Evolutionary conservation across 2,113 vertebrate genomes (phyloP).

Genomic region (Chaenogobius annularis): DNA sequence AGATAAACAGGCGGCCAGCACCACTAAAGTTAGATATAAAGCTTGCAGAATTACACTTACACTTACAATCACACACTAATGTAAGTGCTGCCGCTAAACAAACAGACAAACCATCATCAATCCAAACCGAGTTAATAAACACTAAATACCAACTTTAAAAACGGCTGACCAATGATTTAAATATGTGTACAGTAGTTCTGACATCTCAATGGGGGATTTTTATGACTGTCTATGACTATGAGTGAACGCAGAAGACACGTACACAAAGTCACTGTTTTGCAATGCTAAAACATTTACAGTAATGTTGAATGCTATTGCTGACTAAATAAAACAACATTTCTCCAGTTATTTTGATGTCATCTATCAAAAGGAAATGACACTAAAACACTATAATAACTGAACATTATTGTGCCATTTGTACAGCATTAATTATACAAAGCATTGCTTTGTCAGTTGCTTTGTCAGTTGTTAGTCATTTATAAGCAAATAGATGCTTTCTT

Average conservation of each 20-base stretch:
- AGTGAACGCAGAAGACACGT: too few relatives aligned
- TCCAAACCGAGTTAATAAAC: background rate
- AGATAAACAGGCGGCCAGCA: too few relatives aligned
- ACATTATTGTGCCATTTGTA: background rate
- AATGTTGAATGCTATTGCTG: background rate
- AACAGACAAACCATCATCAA: background rate
- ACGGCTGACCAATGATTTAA: too few relatives aligned
- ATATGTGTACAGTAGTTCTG: too few relatives aligned
- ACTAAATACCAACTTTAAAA: background rate
- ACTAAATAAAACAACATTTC: background rate
- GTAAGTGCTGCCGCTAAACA: too few relatives aligned
- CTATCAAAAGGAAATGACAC: background rate
- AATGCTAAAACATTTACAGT: background rate
- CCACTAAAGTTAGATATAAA: too few relatives aligned
- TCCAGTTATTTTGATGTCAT: background rate
- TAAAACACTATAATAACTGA: background rate
- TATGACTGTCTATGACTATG: constrained; percentile 15
- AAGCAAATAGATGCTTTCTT: background rate
- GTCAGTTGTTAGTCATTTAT: too few relatives aligned
- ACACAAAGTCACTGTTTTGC: background rate
- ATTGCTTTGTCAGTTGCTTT: too few relatives aligned
- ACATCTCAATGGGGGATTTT: constrained; percentile 1
- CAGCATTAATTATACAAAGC: background rate
- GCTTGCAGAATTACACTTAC: too few relatives aligned
- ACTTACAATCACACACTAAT: too few relatives aligned